Evolutionary conservation across 2,797 vertebrate genomes (phyloP), one percentile per base, ranked within the genome.

Genomic region (Caiman crocodilus): DNA sequence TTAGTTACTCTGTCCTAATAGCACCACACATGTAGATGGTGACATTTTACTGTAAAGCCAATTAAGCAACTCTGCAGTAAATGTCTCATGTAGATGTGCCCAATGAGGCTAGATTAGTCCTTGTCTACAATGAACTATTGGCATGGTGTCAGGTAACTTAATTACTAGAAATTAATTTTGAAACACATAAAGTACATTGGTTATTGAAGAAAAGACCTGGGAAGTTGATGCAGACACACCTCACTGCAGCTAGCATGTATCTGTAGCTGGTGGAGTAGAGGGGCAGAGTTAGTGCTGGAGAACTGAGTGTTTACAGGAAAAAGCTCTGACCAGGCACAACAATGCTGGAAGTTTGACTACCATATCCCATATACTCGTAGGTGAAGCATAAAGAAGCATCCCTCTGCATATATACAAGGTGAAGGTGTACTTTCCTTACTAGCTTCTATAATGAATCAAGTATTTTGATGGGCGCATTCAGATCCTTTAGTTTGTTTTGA

Each of bases 291-390:
- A 50, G 42, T 50, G 42, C 42, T 50, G 42, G 42, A 50, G 42
- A 50, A 50, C 42, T 50, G 42, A 50, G 42, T 3, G 42, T 10
- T 50, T 50, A 50, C 42, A 50, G 42, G 42, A 50, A 50, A 50
- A 50, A 50, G 42, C 42, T 50, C 42, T 50, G 42, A 50, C 42
- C 42, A 50, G 42, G 42, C 42, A 50, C 42, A 50, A 50, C 42
- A 50, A 10, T 50, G 42, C 42, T 9, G 42, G 9, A 50, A 50
- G 42, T 50, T 50, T 50, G 42, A 50, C 42, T 50, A 50, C 42
- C 42, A 4, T 35, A 14, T 2, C 0, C 1, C 11, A 6, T 28
- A 15, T 50, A 14, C 1, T 65, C 35, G 1, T 12, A 73, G 2
- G 2, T 35, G 5, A 2, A 82, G 5, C 0, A 0, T 6, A 80